Conservation (phyloP, 2,888 invertebrate species). For the Microctonus brassicae region DNA sequence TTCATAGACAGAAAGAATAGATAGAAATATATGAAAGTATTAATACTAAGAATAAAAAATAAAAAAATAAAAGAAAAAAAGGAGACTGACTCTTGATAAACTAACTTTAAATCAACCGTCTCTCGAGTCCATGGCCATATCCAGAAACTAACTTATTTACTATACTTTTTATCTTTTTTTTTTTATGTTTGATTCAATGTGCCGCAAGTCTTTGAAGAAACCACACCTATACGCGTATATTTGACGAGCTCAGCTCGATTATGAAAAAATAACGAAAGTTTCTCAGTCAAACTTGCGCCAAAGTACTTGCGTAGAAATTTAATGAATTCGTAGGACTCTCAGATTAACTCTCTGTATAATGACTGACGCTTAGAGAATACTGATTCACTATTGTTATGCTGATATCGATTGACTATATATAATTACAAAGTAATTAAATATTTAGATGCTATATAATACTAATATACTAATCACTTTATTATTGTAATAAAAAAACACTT, state of each 20-base stretch:
- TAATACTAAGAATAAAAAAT: not conserved
- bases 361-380: not conserved
- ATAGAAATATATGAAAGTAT: not conserved
- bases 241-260: not conserved
- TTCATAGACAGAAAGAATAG: slow-evolving; percentile 12
- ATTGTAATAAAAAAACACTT: too few relatives aligned
- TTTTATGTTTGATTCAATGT: not conserved
- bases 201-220: slow-evolving; percentile 1
- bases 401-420: not conserved
- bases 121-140: not conserved
- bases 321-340: not conserved
- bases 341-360: not conserved
- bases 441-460: too few relatives aligned
- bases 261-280: slow-evolving; percentile 9
- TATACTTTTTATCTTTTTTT: slow-evolving; percentile 3
- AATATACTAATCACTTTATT: too few relatives aligned
- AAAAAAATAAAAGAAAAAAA: not conserved
- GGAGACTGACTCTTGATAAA: slow-evolving; percentile 12
- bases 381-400: not conserved
- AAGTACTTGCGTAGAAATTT: not conserved
- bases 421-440: not conserved
- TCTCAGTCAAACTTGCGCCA: not conserved
- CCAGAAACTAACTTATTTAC: not conserved
- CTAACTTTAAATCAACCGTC: slow-evolving; percentile 24
- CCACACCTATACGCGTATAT: not conserved